Evolutionary conservation across 2,113 vertebrate species (phyloP).

Genomic region (Entelurus aequoreus): DNA sequence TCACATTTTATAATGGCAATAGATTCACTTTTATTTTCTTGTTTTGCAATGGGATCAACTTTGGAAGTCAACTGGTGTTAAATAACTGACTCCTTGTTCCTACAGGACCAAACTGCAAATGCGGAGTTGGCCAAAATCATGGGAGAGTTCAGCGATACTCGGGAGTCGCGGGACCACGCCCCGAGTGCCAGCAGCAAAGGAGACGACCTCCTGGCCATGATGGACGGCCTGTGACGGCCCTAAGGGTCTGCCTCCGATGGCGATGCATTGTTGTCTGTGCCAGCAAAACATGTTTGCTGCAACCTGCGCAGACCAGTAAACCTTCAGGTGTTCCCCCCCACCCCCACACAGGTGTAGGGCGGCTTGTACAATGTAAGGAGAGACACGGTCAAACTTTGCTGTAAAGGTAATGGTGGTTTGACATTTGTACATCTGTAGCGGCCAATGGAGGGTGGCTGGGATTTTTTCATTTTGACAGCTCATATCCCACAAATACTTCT

Average conservation of each 20-base stretch:
- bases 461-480: no score
- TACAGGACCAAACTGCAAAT: slow-evolving; percentile 81
- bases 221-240: slow-evolving; percentile 82
- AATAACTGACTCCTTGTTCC: slow-evolving; percentile 33
- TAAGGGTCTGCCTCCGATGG: neutral
- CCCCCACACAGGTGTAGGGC: slow-evolving; percentile 10
- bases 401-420: no score
- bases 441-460: no score
- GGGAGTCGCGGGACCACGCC: slow-evolving; percentile 63
- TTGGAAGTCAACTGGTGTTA: neutral
- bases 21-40: no score
- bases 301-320: slow-evolving; percentile 27
- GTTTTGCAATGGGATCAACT: no score
- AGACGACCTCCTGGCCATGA: slow-evolving; percentile 89
- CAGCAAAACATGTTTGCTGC: slow-evolving; percentile 23
- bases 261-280: slow-evolving; percentile 17
- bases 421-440: no score
- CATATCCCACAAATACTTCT: no score
- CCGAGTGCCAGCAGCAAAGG: slow-evolving; percentile 78
- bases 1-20: no score
- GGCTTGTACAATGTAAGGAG: neutral
- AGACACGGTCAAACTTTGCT: slow-evolving; percentile 17
- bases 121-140: slow-evolving; percentile 87
- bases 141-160: slow-evolving; percentile 79
- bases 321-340: slow-evolving; percentile 6